Base-by-base conservation (phyloP, 2,888 invertebrate genomes). In the Chouioia cunea region DNA sequence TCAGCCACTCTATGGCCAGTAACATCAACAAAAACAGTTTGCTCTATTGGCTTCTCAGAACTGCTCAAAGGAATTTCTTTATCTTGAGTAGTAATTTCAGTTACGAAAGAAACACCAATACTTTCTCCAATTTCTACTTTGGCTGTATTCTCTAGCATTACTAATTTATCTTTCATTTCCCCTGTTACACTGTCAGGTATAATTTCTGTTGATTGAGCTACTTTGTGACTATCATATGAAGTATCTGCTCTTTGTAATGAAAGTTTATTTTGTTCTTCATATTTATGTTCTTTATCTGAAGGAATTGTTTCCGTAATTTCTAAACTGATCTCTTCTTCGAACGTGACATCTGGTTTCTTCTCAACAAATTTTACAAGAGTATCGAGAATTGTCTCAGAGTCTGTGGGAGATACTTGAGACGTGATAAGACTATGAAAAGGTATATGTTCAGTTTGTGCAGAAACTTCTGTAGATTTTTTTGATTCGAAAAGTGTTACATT, bases 161-260 rank as follows among this genome's bases (percentile, higher is more conserved):
- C 67, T 12, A 79, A 79, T 60, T 81, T 81, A 16, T 80, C 78
- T 1, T 59, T 76, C n/a, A 88, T 83, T 78, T 88, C 87, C 15
- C 86, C 87, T 14, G 86, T 83, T 78, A 87, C 86, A 27, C 87
- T 84, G 69, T 87, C 86, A 15, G 89, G 80, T 59, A 89, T 84
- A 27, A 89, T 85, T 88, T 91, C 89, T 75, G 87, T 88, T 62
- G 88, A 88, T 65, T 90, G 81, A 16, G 91, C 91, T 78, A 91
- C 89, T 74, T 83, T 86, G 75, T 88, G 87, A 16, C 88, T 85
- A 60, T 88, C 81, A 56, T 80, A 84, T 74, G 83, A 81, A 54
- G 81, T 82, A 3, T 87, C 87, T 59, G 82, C 86, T n/a, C 78
- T 86, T 78, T 83, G 81, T n/a, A 70, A 73, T 15, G 74, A 70